Evolutionary conservation across 2,888 invertebrate species (phyloP).

Genomic region (Aporophyla nigra): DNA sequence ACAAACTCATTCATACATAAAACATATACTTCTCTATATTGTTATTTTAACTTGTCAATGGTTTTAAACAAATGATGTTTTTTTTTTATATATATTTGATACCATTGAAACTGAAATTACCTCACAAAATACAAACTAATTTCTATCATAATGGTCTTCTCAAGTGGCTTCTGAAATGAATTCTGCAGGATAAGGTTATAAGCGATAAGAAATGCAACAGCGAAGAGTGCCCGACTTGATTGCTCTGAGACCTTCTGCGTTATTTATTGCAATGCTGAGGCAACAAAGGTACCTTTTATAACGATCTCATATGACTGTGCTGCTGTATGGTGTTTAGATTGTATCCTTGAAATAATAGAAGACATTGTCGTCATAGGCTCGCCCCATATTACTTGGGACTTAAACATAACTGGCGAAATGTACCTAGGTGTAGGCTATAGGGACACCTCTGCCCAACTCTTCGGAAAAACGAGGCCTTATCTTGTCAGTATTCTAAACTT

Average conservation of each 20-base stretch:
- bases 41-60: no score
- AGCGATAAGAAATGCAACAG: constrained; percentile 70
- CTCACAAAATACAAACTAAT: background rate
- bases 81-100: background rate
- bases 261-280: constrained; percentile 59
- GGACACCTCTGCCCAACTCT: no score
- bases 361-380: no score
- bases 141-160: background rate
- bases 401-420: no score
- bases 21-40: no score
- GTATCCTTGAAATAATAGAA: background rate
- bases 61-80: background rate
- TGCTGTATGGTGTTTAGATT: constrained; percentile 56
- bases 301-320: constrained; percentile 17
- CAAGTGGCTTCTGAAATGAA: constrained; percentile 12
- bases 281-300: constrained; percentile 35
- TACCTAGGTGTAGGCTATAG: no score
- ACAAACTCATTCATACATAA: no score
- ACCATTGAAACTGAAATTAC: background rate
- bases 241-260: constrained; percentile 65
- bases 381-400: no score
- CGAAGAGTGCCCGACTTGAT: constrained; percentile 60
- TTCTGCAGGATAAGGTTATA: constrained; percentile 37
- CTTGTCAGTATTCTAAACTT: background rate
- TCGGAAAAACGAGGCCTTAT: no score